Evolutionary conservation across 1,140 invertebrate genomes (phyloP), one percentile per base, ranked within the genome.

Genomic region (Protaetia brevitarsis): DNA sequence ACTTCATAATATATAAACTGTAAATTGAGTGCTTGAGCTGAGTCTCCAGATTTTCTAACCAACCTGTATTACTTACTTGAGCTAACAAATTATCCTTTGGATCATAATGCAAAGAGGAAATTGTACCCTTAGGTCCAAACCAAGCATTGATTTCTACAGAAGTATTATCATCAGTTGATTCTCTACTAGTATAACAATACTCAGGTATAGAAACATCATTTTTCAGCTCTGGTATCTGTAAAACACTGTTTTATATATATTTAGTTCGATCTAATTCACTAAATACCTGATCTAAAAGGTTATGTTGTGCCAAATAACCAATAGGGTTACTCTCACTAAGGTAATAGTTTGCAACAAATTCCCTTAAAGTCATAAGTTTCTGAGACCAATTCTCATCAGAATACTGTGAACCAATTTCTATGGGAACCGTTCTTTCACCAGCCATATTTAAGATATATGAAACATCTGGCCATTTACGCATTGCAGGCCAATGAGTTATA

Each of bases 291-390:
- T 96, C 87, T 81, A 99, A 96, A 2, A 99, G 83, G 72, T 95
- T 90, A 82, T 99, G 96, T 75, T 99, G 97, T 2, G 97, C 97
- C n/a, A 99, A 82, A 80, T 99, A 99, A 1, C 92, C 96, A 51
- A 87, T 73, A 68, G 83, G 78, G 16, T 77, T 67, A 13, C 71
- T 69, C 28, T 74, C 69, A 3, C 80, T 66, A 16, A 73, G 63
- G 26, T 68, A 75, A 70, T 81, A 79, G 74, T 89, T 88, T 63
- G 85, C 81, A 27, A 99, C 85, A 79, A 98, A 98, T 36, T 96
- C 90, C 30, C 86, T 83, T 30, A 98, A 78, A 45, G 89, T 94
- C 79, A 97, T 89, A 6, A 99, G 79, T 77, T 88, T 90, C 76
- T 99, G 97, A 0, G 90, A 89, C 96, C 96, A 99, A 75, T 92